Base-by-base conservation (phyloP, 2,113 vertebrate genomes). In the Chloropsis hardwickii region DNA sequence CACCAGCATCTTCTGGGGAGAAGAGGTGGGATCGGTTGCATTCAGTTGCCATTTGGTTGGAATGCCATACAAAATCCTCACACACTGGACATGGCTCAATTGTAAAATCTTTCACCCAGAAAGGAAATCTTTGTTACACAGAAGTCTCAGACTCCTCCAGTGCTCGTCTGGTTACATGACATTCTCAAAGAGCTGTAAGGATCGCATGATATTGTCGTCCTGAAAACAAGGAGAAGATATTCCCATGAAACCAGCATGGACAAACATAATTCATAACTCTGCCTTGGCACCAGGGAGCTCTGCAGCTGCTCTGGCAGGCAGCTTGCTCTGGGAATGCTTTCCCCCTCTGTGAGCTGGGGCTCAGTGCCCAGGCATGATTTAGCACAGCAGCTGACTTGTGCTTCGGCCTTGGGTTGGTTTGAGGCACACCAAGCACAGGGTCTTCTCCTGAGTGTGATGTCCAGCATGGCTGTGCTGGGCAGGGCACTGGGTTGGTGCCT, bases 201-300 rank as follows among this genome's bases (percentile, higher is more conserved):
- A 99, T 86, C 98, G 97, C 99, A 99, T 99, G 98, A 99, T 99
- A 96, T 99, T 99, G 96, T 99, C 99, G 17, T 99, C 99, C 99
- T 99, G 95, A 67, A 93, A 94, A 54, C 57, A 90, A 70, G 1
- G n/a, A 92, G 67, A 90, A 94, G 90, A 65, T 20, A 76, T 21
- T 45, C 48, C 70, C 71, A 84, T 45, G 51, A 76, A 85, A 48
- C 7, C 44, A 73, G 90, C 39, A 70, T 5, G 29, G 56, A 53
- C 19, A 58, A 70, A 47, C 28, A 56, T 5, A 3, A 27, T 50
- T 69, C 1, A 0, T 35, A 37, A 27, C 47, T 73, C 42, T 35
- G 61, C 54, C 20, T 1, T 1, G 4, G 62, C 50, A 61, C 24
- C 15, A 31, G 29, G 39, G 56, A 64, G 73, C 42, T 89, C 53